Evolutionary conservation across 2,888 invertebrate species (phyloP).

Genomic region (Lycaena phlaeas): DNA sequence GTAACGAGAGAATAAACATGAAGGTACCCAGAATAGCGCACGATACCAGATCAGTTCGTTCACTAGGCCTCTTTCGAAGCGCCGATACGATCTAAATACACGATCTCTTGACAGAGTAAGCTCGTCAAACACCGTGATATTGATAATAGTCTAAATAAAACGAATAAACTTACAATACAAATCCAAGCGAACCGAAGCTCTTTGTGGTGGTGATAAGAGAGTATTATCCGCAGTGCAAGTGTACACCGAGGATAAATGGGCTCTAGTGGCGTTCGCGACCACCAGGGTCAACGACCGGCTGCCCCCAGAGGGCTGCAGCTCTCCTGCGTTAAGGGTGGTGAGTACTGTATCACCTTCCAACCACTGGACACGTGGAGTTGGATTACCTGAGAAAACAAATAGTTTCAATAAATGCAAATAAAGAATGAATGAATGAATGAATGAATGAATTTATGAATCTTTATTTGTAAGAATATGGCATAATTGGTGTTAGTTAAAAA

Average conservation of each 20-base stretch:
- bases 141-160: background rate
- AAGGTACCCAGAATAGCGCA: no score
- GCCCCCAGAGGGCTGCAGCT: slow-evolving; percentile 33
- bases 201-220: slow-evolving; percentile 75
- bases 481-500: no score
- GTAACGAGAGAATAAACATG: no score
- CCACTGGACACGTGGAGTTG: slow-evolving; percentile 60
- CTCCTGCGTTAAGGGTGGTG: slow-evolving; percentile 38
- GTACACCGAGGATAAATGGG: slow-evolving; percentile 76
- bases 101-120: no score
- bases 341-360: slow-evolving; percentile 51
- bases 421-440: no score
- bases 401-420: background rate
- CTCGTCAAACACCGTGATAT: no score
- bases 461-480: no score
- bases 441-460: no score
- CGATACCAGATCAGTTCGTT: no score
- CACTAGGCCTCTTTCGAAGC: no score
- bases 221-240: slow-evolving; percentile 83
- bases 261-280: slow-evolving; percentile 60
- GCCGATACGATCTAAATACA: no score
- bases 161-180: slow-evolving; percentile 74
- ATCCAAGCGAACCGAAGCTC: slow-evolving; percentile 77
- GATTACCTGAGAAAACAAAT: slow-evolving; percentile 34
- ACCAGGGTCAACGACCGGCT: slow-evolving; percentile 41